A percentile compares a stretch with the other conserved stretches of the same genome.
Conservation (phyloP, 2,888 invertebrate genomes). For the Papilio elwesi region DNA sequence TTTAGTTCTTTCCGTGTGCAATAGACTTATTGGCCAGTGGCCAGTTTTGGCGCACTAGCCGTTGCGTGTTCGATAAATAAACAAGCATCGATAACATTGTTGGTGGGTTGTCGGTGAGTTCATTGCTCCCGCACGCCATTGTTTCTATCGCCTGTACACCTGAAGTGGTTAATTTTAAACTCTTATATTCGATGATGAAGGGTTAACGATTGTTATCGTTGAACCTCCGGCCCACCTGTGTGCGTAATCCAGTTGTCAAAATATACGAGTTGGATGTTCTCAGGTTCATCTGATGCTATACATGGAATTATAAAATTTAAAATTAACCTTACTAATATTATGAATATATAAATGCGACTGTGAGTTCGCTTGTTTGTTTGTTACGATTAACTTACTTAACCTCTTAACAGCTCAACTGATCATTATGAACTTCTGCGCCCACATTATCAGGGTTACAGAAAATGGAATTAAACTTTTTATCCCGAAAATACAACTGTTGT, state of each 20-base stretch:
- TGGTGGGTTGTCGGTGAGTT: constrained; percentile 8
- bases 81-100: constrained; percentile 26
- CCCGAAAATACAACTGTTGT: no score
- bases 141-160: constrained; percentile 21
- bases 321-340: no score
- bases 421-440: no score
- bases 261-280: not conserved
- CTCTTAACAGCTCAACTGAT: no score
- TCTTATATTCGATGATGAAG: not conserved
- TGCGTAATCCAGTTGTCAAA: not conserved
- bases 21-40: constrained; percentile 17
- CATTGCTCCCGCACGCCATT: constrained; percentile 24
- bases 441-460: no score
- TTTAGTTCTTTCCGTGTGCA: not conserved
- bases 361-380: no score
- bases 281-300: not conserved
- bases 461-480: no score
- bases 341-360: no score
- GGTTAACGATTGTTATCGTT: constrained; percentile 6
- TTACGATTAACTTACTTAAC: no score
- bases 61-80: constrained; percentile 23
- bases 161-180: constrained; percentile 16
- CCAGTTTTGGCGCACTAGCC: constrained; percentile 19
- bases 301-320: no score
- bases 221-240: not conserved